phyloP scores from a whole-genome alignment of 1,140 invertebrate genomes.

The Periplaneta americana region DNA sequence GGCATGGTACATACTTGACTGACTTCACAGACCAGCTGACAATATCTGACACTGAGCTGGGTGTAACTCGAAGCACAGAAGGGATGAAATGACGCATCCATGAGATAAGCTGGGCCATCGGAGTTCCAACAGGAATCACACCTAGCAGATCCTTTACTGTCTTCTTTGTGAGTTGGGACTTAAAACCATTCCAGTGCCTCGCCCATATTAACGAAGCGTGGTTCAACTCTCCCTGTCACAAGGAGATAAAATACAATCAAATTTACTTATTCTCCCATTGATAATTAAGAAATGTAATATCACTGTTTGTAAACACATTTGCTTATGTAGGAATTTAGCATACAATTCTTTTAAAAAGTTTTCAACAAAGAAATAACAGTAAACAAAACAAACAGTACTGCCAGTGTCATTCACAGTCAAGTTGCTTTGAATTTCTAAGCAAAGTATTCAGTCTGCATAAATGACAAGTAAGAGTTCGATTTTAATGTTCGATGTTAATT shows the following conservation, averaged over 20 bases:
- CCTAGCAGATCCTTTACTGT: conserved; percentile 18
- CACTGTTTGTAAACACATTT: no score
- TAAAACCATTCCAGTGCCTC: conserved; percentile 27
- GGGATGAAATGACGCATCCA: conserved; percentile 37
- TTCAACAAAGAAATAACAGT: no score
- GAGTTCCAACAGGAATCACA: background rate
- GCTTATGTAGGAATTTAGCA: no score
- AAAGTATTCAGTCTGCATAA: no score
- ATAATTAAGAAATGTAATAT: no score
- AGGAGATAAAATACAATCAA: conserved; percentile 27
- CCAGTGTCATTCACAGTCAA: no score
- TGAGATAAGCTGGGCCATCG: conserved; percentile 29
- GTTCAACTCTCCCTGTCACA: conserved; percentile 31
- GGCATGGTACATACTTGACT: conserved; percentile 23
- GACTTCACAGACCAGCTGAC: conserved; percentile 31
- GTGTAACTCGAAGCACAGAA: conserved; percentile 29
- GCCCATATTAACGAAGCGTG: conserved; percentile 36
- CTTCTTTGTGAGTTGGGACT: conserved; percentile 20
- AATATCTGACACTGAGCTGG: conserved; percentile 27
- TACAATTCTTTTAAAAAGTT: no score
- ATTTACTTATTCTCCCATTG: no score
- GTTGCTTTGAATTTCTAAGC: no score
- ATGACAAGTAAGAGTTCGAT: no score
- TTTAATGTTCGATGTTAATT: no score
- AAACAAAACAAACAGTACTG: no score